Conservation (phyloP, 2,797 vertebrate species). For the Melanotaenia maccullochi region DNA sequence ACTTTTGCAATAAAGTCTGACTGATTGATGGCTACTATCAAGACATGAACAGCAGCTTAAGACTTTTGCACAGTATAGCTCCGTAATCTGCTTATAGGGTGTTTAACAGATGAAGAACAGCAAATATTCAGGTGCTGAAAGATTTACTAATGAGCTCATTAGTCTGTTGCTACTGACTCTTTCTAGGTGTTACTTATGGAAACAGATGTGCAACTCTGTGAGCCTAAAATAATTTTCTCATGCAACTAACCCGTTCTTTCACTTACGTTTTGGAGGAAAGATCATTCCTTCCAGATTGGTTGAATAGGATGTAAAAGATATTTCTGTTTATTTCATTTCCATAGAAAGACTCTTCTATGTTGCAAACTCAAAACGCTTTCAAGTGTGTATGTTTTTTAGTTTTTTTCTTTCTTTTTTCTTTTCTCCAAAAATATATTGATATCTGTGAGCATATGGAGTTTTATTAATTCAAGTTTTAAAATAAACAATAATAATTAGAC, state of each 20-base stretch:
- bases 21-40: neutral
- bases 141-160: slow-evolving; percentile 58
- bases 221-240: neutral
- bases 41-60: neutral
- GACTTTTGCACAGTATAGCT: neutral
- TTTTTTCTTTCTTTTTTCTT: neutral
- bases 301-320: slow-evolving; percentile 1
- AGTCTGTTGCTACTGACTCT: slow-evolving; percentile 19
- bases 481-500: slow-evolving; percentile 57
- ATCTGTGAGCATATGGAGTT: slow-evolving; percentile 9
- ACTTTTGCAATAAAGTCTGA: neutral
- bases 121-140: slow-evolving; percentile 33
- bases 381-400: neutral
- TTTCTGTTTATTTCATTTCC: slow-evolving; percentile 25
- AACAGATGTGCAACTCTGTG: slow-evolving; percentile 12
- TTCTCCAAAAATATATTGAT: neutral
- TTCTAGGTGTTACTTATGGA: slow-evolving; percentile 15
- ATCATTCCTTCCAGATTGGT: neutral
- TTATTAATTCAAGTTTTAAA: slow-evolving; percentile 55
- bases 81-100: neutral
- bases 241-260: neutral
- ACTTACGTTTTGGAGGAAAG: neutral
- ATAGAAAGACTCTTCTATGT: neutral
- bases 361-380: slow-evolving; percentile 8
- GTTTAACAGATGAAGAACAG: neutral